A percentile compares a stretch with the other conserved stretches of the same genome.
These are phyloP conservation scores for Drosophila yooni DNA, from an alignment of 2,888 invertebrate species.

Conservation along the genomic window DNA sequence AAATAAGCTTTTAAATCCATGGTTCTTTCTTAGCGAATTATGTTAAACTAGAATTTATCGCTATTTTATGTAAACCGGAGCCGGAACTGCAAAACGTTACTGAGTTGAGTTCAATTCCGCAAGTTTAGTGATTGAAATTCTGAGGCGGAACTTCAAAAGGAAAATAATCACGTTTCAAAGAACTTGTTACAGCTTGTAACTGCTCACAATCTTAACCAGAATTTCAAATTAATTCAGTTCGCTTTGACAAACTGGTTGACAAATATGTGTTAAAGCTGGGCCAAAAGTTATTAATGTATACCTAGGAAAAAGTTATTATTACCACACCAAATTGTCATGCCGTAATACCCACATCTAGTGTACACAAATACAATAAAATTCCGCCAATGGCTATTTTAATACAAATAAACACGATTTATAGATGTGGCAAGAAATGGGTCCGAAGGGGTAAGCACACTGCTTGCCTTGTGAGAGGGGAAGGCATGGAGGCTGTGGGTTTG, in stretches of 20 bases:
- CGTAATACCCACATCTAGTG: conserved; percentile 2
- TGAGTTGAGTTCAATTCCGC: not conserved
- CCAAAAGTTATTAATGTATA: not conserved
- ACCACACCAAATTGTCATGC: not conserved
- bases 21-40: not conserved
- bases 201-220: not conserved
- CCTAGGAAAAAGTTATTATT: too few species aligned
- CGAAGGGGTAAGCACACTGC: not conserved
- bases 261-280: not conserved
- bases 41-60: too few species aligned
- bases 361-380: conserved; percentile 21
- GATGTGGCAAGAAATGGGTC: not conserved
- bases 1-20: not conserved
- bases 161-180: not conserved
- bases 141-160: not conserved
- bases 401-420: conserved; percentile 30
- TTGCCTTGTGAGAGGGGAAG: not conserved
- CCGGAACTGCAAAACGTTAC: not conserved
- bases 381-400: conserved; percentile 33
- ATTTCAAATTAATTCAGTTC: not conserved
- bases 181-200: not conserved
- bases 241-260: not conserved
- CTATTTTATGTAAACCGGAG: not conserved
- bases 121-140: not conserved
- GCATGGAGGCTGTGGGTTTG: conserved; percentile 1